These are phyloP conservation scores for Drosophila ambigua DNA, from an alignment of 1,140 invertebrate genomes.

Conservation along the genomic window DNA sequence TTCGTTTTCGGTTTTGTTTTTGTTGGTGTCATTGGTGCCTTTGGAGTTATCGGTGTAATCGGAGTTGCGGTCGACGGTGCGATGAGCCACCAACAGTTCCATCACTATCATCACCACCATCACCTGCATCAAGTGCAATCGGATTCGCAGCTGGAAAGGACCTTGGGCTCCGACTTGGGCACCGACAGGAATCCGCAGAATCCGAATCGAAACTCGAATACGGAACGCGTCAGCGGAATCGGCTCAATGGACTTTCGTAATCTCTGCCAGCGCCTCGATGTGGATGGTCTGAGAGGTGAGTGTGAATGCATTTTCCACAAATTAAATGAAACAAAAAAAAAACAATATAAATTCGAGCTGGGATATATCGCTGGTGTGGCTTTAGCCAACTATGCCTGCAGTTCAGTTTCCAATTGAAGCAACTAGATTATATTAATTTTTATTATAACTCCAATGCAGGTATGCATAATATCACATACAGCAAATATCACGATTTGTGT, in stretches of 20 bases:
- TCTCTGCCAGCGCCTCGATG: conserved; percentile 58
- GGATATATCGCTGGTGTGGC: no score
- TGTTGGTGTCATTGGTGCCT: background rate
- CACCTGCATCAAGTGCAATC: conserved; percentile 26
- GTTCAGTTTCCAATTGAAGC: no score
- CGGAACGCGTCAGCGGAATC: background rate
- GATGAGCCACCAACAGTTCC: conserved; percentile 34
- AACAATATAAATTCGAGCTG: no score
- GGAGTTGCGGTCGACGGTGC: no score
- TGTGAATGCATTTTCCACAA: background rate
- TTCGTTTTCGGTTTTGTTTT: background rate
- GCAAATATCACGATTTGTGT: no score
- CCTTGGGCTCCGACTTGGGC: conserved; percentile 20
- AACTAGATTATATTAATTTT: no score
- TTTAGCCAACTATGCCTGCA: no score
- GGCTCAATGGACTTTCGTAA: conserved; percentile 65
- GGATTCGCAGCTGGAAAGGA: conserved; percentile 17
- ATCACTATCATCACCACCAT: conserved; percentile 23
- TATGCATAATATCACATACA: no score
- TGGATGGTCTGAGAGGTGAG: conserved; percentile 56
- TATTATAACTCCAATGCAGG: no score
- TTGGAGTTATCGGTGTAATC: background rate
- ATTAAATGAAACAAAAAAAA: no score
- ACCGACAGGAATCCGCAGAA: conserved; percentile 8
- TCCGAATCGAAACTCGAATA: conserved; percentile 9